Percentiles rank a stretch among this genome's conserved stretches.
Conservation (phyloP, 2,797 vertebrate genomes). For the Sparus aurata region DNA sequence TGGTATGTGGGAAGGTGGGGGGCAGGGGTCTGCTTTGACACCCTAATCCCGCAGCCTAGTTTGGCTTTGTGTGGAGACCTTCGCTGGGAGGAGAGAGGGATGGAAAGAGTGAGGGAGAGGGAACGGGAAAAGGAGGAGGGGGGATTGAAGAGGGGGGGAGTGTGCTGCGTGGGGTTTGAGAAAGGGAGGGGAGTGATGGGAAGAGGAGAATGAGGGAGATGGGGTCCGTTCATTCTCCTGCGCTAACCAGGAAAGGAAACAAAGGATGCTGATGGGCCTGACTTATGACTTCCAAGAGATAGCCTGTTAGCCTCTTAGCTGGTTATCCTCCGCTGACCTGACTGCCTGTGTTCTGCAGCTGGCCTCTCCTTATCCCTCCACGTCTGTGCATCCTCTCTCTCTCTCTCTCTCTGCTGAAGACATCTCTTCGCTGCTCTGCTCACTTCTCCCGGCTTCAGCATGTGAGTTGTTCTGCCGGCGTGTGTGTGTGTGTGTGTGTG, state of each 20-base stretch:
- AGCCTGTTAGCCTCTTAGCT: conserved; percentile 41
- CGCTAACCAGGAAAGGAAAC: conserved; percentile 73
- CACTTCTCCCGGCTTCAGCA: conserved; percentile 40
- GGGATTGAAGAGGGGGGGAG: conserved; percentile 42
- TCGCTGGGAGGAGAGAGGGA: conserved; percentile 63
- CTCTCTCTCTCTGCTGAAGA: conserved; percentile 50
- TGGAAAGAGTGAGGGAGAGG: conserved; percentile 27
- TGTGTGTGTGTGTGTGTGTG: conserved; percentile 24
- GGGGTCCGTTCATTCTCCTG: conserved; percentile 68
- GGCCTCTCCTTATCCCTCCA: conserved; percentile 34
- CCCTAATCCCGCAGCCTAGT: conserved; percentile 77
- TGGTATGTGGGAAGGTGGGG: conserved; percentile 71
- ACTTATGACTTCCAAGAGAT: conserved; percentile 62
- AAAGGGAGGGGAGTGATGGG: conserved; percentile 67
- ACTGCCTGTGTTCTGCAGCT: conserved; percentile 20
- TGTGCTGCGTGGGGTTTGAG: conserved; percentile 48
- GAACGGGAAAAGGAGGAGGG: conserved; percentile 42
- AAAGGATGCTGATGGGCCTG: conserved; percentile 74
- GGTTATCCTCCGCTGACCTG: conserved; percentile 49
- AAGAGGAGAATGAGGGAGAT: conserved; percentile 68
- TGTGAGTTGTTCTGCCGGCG: conserved; percentile 67
- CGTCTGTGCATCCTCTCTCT: neutral
- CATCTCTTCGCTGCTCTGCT: conserved; percentile 36
- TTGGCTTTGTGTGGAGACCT: conserved; percentile 79
- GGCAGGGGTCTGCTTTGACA: conserved; percentile 79